These are phyloP conservation scores for Campopleginae sp. DNA, from an alignment of 2,888 invertebrate species.

Conservation along the genomic window DNA sequence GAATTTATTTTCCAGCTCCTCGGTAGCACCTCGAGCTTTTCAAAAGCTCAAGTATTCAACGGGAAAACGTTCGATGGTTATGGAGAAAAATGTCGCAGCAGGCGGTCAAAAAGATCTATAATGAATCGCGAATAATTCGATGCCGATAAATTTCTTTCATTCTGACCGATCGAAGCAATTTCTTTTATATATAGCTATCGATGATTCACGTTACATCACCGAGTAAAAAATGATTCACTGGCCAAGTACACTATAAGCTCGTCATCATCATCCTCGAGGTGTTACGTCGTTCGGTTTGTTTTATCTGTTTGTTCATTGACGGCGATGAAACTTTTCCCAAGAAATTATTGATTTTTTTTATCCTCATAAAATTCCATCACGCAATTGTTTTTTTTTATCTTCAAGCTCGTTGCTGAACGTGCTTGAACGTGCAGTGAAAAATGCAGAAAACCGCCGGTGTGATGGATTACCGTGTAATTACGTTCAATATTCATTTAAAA, in stretches of 20 bases:
- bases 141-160: neutral
- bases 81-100: neutral
- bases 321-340: neutral
- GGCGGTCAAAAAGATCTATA: too few species aligned
- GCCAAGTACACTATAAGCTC: neutral
- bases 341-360: conserved; percentile 5
- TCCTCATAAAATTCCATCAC: neutral
- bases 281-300: conserved; percentile 3
- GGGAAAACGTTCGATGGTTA: neutral
- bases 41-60: neutral
- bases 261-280: conserved; percentile 7
- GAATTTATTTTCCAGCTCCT: neutral
- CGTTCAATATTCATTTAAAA: neutral
- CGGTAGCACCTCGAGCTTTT: neutral
- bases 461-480: neutral
- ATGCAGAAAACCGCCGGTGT: neutral
- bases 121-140: neutral
- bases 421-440: neutral
- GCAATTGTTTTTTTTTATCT: neutral
- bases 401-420: neutral
- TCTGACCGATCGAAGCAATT: neutral
- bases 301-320: neutral
- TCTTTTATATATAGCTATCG: neutral
- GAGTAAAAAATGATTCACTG: conserved; percentile 40
- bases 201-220: conserved; percentile 32